Conservation (phyloP, 2,888 invertebrate species). For the Pantelozetes paolii region DNA sequence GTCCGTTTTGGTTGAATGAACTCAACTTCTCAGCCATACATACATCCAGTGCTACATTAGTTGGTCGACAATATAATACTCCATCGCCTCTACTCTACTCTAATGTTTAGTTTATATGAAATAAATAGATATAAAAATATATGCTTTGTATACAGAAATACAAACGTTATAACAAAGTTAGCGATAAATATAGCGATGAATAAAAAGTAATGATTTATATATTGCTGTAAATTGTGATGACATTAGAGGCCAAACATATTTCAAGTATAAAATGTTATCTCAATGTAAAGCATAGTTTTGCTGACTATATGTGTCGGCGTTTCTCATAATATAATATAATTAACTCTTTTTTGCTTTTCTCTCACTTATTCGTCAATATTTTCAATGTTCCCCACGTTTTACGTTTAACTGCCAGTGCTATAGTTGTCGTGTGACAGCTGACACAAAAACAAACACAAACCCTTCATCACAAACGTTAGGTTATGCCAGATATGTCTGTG, state of each 20-base stretch:
- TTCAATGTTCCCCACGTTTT: background rate
- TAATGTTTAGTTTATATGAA: slow-evolving; percentile 15
- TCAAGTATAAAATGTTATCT: background rate
- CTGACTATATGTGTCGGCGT: background rate
- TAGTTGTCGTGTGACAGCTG: slow-evolving; percentile 15
- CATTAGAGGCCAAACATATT: slow-evolving; percentile 2
- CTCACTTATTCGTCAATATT: slow-evolving; percentile 1
- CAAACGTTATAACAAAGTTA: background rate
- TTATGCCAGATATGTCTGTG: background rate
- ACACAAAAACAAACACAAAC: slow-evolving; percentile 22
- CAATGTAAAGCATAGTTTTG: background rate
- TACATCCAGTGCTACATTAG: background rate
- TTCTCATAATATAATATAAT: slow-evolving; percentile 22
- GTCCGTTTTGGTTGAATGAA: slow-evolving; percentile 31
- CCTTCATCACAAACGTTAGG: background rate
- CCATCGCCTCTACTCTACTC: background rate
- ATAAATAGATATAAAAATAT: slow-evolving; percentile 11
- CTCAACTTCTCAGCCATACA: slow-evolving; percentile 17
- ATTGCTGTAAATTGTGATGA: background rate
- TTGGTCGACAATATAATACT: slow-evolving; percentile 7
- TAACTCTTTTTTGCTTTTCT: slow-evolving; percentile 13
- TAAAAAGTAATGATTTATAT: too few relatives aligned
- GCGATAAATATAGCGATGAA: background rate
- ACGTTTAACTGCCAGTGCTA: background rate
- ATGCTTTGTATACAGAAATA: background rate